Conservation (phyloP, 2,113 vertebrate species). For the Maccullochella peelii region DNA sequence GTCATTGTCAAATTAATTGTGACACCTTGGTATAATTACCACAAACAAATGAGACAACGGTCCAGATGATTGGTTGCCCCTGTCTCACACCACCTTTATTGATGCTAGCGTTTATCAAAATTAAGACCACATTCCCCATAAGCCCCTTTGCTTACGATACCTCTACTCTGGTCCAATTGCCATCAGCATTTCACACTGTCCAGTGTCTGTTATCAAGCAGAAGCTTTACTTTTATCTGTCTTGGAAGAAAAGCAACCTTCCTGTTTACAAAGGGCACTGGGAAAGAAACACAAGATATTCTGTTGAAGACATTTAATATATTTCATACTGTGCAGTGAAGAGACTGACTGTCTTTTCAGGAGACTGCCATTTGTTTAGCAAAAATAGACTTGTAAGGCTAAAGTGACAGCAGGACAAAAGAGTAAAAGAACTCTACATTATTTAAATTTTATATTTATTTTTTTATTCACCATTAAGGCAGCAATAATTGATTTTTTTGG, state of each 20-base stretch:
- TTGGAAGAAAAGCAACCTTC: neutral
- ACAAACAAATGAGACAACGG: constrained; percentile 66
- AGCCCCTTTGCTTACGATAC: neutral
- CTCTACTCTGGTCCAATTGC: neutral
- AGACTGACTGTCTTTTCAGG: neutral
- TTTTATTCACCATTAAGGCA: neutral
- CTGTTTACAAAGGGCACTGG: neutral
- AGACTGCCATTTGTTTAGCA: neutral
- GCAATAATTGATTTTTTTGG: neutral
- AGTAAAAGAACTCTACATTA: neutral
- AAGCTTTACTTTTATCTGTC: neutral
- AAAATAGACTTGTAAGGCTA: neutral
- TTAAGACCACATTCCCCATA: constrained; percentile 43
- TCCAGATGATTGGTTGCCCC: constrained; percentile 55
- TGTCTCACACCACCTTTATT: constrained; percentile 54
- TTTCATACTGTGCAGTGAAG: neutral
- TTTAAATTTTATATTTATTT: neutral
- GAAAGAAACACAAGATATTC: neutral
- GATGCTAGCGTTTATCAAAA: constrained; percentile 53
- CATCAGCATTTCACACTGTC: neutral
- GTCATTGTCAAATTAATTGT: constrained; percentile 66
- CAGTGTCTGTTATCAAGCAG: neutral
- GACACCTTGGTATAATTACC: constrained; percentile 63
- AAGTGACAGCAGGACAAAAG: neutral
- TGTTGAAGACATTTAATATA: neutral